Evolutionary conservation across 2,113 vertebrate genomes (phyloP), one percentile per base, ranked within the genome.

Genomic region (Chaetops frenatus): DNA sequence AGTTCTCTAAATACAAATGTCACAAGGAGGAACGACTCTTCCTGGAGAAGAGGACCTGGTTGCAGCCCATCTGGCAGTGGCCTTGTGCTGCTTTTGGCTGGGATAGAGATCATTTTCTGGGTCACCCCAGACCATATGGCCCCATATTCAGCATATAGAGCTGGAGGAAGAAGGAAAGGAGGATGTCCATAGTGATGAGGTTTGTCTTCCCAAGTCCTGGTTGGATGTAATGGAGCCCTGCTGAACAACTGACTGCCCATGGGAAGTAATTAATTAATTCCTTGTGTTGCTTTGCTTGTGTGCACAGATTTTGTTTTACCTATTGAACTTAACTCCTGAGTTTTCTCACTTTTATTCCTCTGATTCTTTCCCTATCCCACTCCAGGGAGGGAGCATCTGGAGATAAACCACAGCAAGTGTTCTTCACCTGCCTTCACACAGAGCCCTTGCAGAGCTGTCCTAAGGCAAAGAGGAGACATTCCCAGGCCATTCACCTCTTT

Each of bases 381-480:
- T 47, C 48, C 27, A 42, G 31, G 17, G 40, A 47, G 11, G 0
- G 8, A 67, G 10, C 9, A 7, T 45, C 70, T 61, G 29, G 25
- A 35, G 21, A 33, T 36, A 36, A 62, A 77, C 56, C 48, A 28
- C 35, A 35, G 42, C 0, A 0, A 15, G 8, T 25, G 13, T 8
- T 64, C 27, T n/a, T 48, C 44, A 56, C 7, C 44, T 14, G 11
- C 3, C 0, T 70, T 71, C 21, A 12, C 10, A 24, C 0, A 0
- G 20, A 1, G 9, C 51, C 28, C 70, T 71, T 22, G 20, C 22
- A 73, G 54, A 86, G 31, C 19, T 80, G 31, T 31, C 2, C 1
- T 11, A 36, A 44, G 64, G 19, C 35, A 69, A 25, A 73, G 28
- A 19, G 51, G 40, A 61, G 21, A 69, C 53, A 48, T 25, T 61